phyloP scores from a whole-genome alignment of 2,113 vertebrate species.

The Alaudala cheleensis region DNA sequence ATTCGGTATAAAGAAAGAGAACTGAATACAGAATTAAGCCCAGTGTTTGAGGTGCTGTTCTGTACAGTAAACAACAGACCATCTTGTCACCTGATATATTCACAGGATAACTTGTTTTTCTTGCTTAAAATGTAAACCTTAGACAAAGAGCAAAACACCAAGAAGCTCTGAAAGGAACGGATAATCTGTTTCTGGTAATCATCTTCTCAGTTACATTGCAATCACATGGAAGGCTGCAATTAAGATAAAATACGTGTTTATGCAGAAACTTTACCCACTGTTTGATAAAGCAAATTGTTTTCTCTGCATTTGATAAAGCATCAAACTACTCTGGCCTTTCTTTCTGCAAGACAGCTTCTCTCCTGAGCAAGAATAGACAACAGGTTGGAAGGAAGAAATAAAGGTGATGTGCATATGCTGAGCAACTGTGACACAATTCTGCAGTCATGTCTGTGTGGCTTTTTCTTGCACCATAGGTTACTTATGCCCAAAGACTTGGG shows the following conservation, averaged over 20 bases:
- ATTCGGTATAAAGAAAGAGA: neutral
- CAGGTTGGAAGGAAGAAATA: neutral
- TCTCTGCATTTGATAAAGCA: neutral
- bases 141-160: neutral
- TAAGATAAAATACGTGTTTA: neutral
- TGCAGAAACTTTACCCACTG: neutral
- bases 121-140: neutral
- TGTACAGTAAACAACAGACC: neutral
- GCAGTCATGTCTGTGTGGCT: neutral
- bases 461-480: neutral
- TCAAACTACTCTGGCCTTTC: neutral
- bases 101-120: constrained; percentile 13
- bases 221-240: neutral
- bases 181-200: constrained; percentile 40
- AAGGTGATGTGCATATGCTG: neutral
- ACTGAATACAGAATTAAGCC: neutral
- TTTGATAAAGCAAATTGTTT: neutral
- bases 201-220: constrained; percentile 7
- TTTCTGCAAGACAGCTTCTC: neutral
- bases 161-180: neutral
- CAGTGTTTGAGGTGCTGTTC: neutral
- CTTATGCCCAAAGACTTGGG: neutral
- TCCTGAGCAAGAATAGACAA: neutral
- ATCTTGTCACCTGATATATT: neutral
- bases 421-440: neutral